Conservation (phyloP, 2,888 invertebrate species). For the Caenorhabditis sp. region DNA sequence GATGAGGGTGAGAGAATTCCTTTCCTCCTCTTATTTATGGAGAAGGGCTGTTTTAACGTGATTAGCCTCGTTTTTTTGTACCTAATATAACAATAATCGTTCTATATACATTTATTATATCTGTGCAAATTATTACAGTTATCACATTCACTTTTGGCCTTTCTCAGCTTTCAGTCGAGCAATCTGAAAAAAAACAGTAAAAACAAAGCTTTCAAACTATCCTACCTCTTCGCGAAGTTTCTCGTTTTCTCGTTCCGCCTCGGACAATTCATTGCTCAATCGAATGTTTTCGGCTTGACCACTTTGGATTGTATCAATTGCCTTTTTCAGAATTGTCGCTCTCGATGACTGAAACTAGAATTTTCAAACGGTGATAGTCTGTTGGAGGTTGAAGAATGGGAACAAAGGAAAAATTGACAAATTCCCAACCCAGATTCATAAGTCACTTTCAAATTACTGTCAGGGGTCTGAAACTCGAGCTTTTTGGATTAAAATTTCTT, state of each 20-base stretch:
- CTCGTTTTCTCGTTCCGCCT: conserved; percentile 44
- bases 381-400: too few species aligned
- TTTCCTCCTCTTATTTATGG: not conserved
- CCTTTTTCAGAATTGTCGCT: conserved; percentile 62
- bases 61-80: too few species aligned
- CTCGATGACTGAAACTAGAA: conserved; percentile 56
- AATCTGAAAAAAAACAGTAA: conserved; percentile 20
- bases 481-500: too few species aligned
- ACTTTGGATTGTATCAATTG: conserved; percentile 64
- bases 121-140: too few species aligned
- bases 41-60: not conserved
- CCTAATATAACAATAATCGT: too few species aligned
- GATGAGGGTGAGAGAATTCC: not conserved
- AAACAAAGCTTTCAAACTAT: not conserved
- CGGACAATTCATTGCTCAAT: conserved; percentile 18
- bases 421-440: too few species aligned
- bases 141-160: not conserved
- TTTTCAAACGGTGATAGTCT: not conserved
- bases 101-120: too few species aligned
- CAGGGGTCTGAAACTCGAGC: too few species aligned
- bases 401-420: too few species aligned
- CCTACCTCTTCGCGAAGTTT: conserved; percentile 41
- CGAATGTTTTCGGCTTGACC: conserved; percentile 42
- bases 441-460: too few species aligned
- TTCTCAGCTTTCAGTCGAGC: conserved; percentile 31